Evolutionary conservation across 2,797 vertebrate species (phyloP).

Genomic region (Siniperca obscura): DNA sequence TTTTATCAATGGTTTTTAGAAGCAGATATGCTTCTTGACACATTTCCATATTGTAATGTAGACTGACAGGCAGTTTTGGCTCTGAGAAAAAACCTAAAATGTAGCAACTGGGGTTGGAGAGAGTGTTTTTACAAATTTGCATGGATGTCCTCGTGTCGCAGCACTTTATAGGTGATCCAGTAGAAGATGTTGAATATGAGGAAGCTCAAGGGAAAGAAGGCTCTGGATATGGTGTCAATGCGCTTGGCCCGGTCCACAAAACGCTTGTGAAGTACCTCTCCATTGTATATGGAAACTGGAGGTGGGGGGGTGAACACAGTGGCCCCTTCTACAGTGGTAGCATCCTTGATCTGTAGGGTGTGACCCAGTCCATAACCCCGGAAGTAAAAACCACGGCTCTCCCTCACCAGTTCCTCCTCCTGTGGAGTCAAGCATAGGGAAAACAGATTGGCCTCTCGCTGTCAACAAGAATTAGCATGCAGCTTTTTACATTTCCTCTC

Average conservation of each 20-base stretch:
- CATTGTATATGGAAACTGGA: slow-evolving; percentile 80
- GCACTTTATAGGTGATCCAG: slow-evolving; percentile 96
- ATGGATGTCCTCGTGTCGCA: slow-evolving; percentile 92
- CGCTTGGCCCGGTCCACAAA: slow-evolving; percentile 92
- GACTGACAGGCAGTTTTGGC: slow-evolving; percentile 82
- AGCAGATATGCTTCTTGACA: slow-evolving; percentile 61
- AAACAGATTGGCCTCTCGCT: slow-evolving; percentile 58
- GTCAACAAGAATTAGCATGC: slow-evolving; percentile 54
- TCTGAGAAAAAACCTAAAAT: slow-evolving; percentile 56
- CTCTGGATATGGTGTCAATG: slow-evolving; percentile 93
- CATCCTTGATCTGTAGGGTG: slow-evolving; percentile 89
- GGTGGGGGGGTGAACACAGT: slow-evolving; percentile 82
- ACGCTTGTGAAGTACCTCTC: slow-evolving; percentile 84
- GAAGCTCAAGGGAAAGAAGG: slow-evolving; percentile 94
- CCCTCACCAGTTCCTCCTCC: slow-evolving; percentile 91
- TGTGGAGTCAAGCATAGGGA: slow-evolving; percentile 74
- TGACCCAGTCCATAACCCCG: slow-evolving; percentile 91
- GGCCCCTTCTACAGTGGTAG: slow-evolving; percentile 80
- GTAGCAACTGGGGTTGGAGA: slow-evolving; percentile 34
- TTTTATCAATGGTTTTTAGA: slow-evolving; percentile 70
- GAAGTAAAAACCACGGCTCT: slow-evolving; percentile 91
- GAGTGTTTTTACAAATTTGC: slow-evolving; percentile 83
- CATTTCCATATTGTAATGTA: slow-evolving; percentile 70
- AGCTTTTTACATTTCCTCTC: slow-evolving; percentile 44
- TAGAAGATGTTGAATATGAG: slow-evolving; percentile 97